Evolutionary conservation across 2,113 vertebrate species (phyloP).

Genomic region (Corythornis cristatus): DNA sequence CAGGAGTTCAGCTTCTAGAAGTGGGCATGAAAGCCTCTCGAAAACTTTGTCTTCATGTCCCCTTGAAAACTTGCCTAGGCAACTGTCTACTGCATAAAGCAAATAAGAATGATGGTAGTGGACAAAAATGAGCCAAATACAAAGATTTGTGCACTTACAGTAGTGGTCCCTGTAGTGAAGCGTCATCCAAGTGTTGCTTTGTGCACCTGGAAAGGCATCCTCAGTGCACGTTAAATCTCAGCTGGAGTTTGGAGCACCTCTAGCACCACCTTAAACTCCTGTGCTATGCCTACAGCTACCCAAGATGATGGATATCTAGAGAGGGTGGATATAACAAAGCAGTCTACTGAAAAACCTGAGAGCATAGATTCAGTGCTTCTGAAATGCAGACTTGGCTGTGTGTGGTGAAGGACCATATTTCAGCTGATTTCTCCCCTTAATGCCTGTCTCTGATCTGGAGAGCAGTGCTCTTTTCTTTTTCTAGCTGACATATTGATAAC

Average conservation of each 20-base stretch:
- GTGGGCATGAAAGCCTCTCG: neutral
- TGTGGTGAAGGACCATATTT: neutral
- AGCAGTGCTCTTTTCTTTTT: neutral
- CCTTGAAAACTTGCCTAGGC: neutral
- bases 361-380: neutral
- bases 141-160: neutral
- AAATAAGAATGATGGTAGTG: neutral
- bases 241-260: neutral
- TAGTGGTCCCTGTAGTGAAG: rapidly evolving
- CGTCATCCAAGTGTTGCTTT: neutral
- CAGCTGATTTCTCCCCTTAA: neutral
- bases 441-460: neutral
- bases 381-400: neutral
- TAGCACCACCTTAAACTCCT: neutral
- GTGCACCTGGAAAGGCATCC: neutral
- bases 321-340: rapidly evolving
- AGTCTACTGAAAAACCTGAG: neutral
- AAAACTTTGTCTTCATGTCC: neutral
- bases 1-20: neutral
- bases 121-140: neutral
- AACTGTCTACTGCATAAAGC: neutral
- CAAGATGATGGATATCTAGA: rapidly evolving
- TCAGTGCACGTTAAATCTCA: neutral
- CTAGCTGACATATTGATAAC: neutral
- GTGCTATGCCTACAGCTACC: neutral